A percentile compares a stretch with the other conserved stretches of the same genome.
Conservation (phyloP, 2,797 vertebrate genomes). For the Myoxocephalus aenaeus region DNA sequence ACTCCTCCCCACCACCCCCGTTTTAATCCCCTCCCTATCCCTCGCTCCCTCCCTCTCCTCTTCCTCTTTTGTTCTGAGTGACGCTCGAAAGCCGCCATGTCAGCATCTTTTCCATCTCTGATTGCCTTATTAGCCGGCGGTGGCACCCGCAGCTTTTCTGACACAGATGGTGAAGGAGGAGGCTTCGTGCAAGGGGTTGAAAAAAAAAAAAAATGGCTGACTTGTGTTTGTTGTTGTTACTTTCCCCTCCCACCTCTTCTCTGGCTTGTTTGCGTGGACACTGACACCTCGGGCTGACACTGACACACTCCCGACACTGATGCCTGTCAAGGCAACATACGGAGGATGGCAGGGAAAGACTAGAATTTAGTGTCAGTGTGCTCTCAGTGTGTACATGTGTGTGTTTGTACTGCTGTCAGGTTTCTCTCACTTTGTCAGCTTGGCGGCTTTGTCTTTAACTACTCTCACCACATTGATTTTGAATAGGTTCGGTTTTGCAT, state of each 20-base stretch:
- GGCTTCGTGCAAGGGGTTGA: conserved; percentile 26
- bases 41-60: conserved; percentile 62
- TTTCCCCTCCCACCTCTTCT: conserved; percentile 68
- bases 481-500: conserved; percentile 70
- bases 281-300: conserved; percentile 82
- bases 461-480: conserved; percentile 70
- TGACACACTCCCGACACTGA: conserved; percentile 82
- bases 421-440: conserved; percentile 71
- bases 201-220: conserved; percentile 67
- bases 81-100: conserved; percentile 85
- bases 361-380: conserved; percentile 56
- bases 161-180: conserved; percentile 85
- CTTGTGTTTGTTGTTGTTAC: conserved; percentile 82
- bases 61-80: conserved; percentile 86
- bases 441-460: conserved; percentile 70
- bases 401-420: conserved; percentile 76
- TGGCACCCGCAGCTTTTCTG: conserved; percentile 84
- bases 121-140: conserved; percentile 89
- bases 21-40: conserved; percentile 78
- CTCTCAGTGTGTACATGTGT: conserved; percentile 33
- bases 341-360: conserved; percentile 69
- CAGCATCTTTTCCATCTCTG: conserved; percentile 89
- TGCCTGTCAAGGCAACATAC: conserved; percentile 82
- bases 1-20: conserved; percentile 54
- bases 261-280: conserved; percentile 81